A percentile compares a stretch with the other conserved stretches of the same genome.
These are phyloP conservation scores for Meiosimyza decipiens DNA, from an alignment of 2,888 invertebrate genomes.

Conservation along the genomic window DNA sequence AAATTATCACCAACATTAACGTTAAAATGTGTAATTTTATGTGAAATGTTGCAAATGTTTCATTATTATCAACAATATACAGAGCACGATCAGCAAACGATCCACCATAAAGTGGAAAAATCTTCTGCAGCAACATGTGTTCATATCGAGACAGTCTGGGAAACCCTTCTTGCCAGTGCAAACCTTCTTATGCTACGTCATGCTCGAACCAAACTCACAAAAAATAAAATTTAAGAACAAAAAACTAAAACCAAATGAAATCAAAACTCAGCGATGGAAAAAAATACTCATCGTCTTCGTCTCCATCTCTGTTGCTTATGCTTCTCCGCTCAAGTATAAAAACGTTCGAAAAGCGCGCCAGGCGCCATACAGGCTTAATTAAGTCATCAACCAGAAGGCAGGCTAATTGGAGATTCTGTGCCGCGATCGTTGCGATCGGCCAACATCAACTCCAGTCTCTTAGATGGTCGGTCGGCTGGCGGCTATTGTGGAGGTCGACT, in stretches of 20 bases:
- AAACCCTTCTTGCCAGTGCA: conserved; percentile 11
- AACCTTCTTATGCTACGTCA: conserved; percentile 20
- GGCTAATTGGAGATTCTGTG: conserved; percentile 67
- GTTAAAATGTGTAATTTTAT: conserved; percentile 14
- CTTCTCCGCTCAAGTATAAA: conserved; percentile 29
- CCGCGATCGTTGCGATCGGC: conserved; percentile 45
- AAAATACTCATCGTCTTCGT: conserved; percentile 6
- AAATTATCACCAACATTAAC: not conserved
- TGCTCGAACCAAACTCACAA: conserved; percentile 2
- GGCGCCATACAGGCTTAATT: conserved; percentile 68
- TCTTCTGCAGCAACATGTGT: conserved; percentile 20
- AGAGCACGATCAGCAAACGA: too few relatives aligned
- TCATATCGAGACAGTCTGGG: conserved; percentile 11
- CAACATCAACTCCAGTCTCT: conserved; percentile 44
- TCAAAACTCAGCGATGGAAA: conserved; percentile 23
- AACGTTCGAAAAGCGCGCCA: conserved; percentile 47
- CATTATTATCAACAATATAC: not conserved
- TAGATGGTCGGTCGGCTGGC: not conserved
- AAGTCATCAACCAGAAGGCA: conserved; percentile 68
- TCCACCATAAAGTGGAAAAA: not conserved
- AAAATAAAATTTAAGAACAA: conserved; percentile 35
- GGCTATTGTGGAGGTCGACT: conserved; percentile 29
- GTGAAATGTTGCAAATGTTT: conserved; percentile 25
- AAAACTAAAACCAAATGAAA: conserved; percentile 30
- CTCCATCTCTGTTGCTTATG: conserved; percentile 15